A percentile compares a stretch with the other conserved stretches of the same genome.
Evolutionary conservation across 2,888 invertebrate species (phyloP).

Genomic region (Meganola albula): DNA sequence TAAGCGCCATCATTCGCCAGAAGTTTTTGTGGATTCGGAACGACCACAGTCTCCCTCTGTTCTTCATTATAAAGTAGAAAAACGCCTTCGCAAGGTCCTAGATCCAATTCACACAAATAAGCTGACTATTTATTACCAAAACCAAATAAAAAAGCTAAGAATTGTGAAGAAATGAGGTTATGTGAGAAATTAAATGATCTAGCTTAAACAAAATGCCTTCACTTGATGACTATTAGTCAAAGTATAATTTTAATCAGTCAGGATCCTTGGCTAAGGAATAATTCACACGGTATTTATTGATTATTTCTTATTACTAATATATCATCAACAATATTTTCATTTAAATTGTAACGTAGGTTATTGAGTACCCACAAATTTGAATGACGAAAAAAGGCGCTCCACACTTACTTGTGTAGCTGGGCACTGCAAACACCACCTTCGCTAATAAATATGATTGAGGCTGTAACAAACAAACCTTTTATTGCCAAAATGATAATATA

Average conservation of each 20-base stretch:
- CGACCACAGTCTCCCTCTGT: background rate
- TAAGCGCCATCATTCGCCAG: background rate
- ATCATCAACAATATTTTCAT: constrained; percentile 8
- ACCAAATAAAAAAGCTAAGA: background rate
- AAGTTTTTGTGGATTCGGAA: background rate
- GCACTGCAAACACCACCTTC: constrained; percentile 8
- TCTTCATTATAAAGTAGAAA: background rate
- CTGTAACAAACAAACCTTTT: constrained; percentile 6
- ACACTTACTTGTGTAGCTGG: constrained; percentile 19
- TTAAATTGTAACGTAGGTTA: constrained; percentile 11
- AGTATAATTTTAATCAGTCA: background rate
- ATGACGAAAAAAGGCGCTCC: constrained; percentile 20
- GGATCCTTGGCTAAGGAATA: too few species aligned
- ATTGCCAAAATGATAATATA: constrained; percentile 13
- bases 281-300: too few species aligned
- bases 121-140: background rate
- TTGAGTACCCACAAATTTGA: constrained; percentile 16
- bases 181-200: background rate
- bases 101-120: background rate
- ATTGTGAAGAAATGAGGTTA: background rate
- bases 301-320: constrained; percentile 10
- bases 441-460: constrained; percentile 7
- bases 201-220: background rate
- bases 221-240: background rate
- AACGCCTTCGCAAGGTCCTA: background rate